Evolutionary conservation across 2,113 vertebrate species (phyloP).

Genomic region (Tauraco erythrolophus): DNA sequence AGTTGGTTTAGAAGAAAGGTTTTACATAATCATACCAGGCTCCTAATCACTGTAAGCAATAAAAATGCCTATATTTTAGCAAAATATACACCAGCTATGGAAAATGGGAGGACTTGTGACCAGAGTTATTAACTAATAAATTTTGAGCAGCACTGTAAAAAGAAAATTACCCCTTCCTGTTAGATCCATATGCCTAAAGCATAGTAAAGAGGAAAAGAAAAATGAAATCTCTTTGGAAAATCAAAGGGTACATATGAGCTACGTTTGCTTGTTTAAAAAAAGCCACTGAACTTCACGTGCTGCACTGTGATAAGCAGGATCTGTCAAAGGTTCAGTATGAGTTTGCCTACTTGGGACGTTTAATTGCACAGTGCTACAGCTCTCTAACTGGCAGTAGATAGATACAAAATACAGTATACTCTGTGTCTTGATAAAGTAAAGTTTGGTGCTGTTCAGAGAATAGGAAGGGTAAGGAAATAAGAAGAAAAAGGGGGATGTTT

Average conservation of each 20-base stretch:
- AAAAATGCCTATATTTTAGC: neutral
- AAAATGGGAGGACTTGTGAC: neutral
- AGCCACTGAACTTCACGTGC: neutral
- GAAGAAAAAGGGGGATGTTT: neutral
- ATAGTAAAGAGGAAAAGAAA: neutral
- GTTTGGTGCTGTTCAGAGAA: neutral
- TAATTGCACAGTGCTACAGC: neutral
- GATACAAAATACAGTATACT: neutral
- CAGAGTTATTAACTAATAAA: neutral
- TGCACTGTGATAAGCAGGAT: neutral
- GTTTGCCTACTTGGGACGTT: neutral
- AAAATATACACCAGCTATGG: neutral
- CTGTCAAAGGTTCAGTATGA: neutral
- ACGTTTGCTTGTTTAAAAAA: neutral
- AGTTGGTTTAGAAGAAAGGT: neutral
- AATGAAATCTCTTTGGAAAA: neutral
- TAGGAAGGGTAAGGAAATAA: neutral
- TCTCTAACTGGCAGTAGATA: neutral
- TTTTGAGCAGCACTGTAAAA: neutral
- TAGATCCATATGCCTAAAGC: neutral
- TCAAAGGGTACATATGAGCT: neutral
- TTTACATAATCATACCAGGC: neutral
- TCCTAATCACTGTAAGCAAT: neutral
- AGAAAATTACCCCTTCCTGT: neutral
- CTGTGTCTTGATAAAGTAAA: neutral